Evolutionary conservation across 2,888 invertebrate species (phyloP).

Genomic region (Cheilosia impressa): DNA sequence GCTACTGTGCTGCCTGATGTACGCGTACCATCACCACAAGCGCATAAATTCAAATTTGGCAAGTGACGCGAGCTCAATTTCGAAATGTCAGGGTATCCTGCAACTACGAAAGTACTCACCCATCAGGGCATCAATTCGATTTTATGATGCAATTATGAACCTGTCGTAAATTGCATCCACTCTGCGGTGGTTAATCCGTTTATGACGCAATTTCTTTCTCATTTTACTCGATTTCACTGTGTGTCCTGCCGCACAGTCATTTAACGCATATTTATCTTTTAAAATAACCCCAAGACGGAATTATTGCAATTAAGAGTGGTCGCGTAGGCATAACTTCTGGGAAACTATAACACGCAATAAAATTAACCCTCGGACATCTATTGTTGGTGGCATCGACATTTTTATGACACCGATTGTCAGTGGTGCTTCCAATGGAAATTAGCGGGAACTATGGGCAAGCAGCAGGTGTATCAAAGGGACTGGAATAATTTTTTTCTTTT

Average conservation of each 20-base stretch:
- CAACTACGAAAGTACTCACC: not conserved
- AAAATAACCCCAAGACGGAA: slow-evolving; percentile 16
- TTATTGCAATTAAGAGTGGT: slow-evolving; percentile 29
- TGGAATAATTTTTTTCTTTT: not conserved
- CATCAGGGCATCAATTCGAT: slow-evolving; percentile 32
- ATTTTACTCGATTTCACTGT: slow-evolving; percentile 29
- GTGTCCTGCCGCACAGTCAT: slow-evolving; percentile 20
- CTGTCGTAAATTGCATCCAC: slow-evolving; percentile 57
- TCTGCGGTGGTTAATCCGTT: slow-evolving; percentile 58
- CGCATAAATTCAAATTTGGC: slow-evolving; percentile 60
- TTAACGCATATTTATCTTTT: slow-evolving; percentile 18
- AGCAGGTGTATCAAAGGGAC: not conserved
- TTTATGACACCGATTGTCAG: not conserved
- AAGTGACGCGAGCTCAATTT: slow-evolving; percentile 48
- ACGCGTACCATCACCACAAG: slow-evolving; percentile 13
- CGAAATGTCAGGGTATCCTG: slow-evolving; percentile 16
- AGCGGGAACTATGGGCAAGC: too few relatives aligned
- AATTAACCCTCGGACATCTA: slow-evolving; percentile 12
- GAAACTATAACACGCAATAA: slow-evolving; percentile 38
- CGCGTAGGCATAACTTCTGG: not conserved
- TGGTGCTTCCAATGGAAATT: not conserved
- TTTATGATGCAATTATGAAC: slow-evolving; percentile 65
- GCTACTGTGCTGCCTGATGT: not conserved
- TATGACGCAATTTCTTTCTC: slow-evolving; percentile 40
- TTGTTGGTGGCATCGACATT: slow-evolving; percentile 8